Evolutionary conservation across 2,888 invertebrate species (phyloP).

Genomic region (Drosophila macrospina): DNA sequence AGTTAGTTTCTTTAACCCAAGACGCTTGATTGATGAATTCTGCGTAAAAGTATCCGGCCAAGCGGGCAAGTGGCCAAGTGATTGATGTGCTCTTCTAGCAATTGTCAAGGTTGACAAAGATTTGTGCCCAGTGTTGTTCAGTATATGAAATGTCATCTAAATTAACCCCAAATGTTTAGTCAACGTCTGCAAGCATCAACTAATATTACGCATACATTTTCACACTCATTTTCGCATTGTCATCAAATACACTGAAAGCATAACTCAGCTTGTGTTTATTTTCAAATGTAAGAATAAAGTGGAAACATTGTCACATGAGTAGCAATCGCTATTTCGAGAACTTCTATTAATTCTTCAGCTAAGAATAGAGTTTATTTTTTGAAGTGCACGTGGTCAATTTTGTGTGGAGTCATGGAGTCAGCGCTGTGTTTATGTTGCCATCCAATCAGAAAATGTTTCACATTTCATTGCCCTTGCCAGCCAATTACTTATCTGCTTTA

Average conservation of each 20-base stretch:
- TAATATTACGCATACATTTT: conserved; percentile 13
- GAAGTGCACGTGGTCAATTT: background rate
- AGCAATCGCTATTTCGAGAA: background rate
- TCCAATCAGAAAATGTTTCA: conserved; percentile 32
- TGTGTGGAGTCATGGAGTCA: conserved; percentile 6
- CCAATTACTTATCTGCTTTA: conserved; percentile 62
- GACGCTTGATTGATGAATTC: conserved; percentile 60
- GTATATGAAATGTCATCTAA: conserved; percentile 42
- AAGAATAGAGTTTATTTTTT: background rate
- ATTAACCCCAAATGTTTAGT: conserved; percentile 32
- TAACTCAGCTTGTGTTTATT: background rate
- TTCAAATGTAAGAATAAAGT: background rate
- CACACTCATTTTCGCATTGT: background rate
- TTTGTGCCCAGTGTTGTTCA: conserved; percentile 34
- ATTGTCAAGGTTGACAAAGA: conserved; percentile 57
- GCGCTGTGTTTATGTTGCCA: conserved; percentile 26
- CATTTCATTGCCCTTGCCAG: conserved; percentile 34
- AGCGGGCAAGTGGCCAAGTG: conserved; percentile 39
- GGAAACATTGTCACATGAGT: background rate
- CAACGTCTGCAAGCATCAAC: background rate
- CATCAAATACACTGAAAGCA: conserved; percentile 7
- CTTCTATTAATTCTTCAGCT: background rate
- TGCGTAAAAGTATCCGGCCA: conserved; percentile 1
- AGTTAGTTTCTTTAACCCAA: conserved; percentile 32
- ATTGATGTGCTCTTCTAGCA: conserved; percentile 59